Conservation (phyloP, 2,888 invertebrate genomes). For the Sinopyrophorus schimmeli region DNA sequence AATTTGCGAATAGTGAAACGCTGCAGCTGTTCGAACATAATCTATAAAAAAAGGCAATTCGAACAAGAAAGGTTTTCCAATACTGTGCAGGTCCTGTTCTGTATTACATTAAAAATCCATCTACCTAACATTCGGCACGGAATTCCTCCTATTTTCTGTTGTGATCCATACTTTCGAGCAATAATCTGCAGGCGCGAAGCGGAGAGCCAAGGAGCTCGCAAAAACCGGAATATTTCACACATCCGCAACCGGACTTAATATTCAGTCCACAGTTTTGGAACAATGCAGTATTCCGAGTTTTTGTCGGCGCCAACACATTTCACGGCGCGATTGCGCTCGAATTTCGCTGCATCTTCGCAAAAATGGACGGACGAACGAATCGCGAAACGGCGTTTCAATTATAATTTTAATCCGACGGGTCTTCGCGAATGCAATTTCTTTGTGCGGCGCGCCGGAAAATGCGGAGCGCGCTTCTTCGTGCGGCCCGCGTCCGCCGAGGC, state of each 20-base stretch:
- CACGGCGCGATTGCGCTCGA: too few relatives aligned
- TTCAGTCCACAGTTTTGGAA: conserved; percentile 31
- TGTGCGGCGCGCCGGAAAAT: not conserved
- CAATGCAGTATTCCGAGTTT: conserved; percentile 31
- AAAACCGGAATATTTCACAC: conserved; percentile 32
- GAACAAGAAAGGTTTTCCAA: conserved; percentile 9
- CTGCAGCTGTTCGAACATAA: conserved; percentile 6
- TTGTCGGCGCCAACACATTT: conserved; percentile 34
- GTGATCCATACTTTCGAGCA: conserved; percentile 24
- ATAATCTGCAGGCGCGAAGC: conserved; percentile 29
- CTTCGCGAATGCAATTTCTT: not conserved
- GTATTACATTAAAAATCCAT: conserved; percentile 31
- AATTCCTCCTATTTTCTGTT: conserved; percentile 30
- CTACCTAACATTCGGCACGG: conserved; percentile 21
- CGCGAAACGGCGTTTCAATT: not conserved
- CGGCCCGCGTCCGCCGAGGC: conserved; percentile 8
- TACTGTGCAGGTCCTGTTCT: conserved; percentile 8
- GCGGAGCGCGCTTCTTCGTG: conserved; percentile 12
- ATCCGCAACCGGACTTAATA: conserved; percentile 34
- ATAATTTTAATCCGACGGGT: conserved; percentile 3
- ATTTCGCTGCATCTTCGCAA: not conserved
- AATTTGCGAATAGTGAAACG: too few relatives aligned
- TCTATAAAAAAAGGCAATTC: conserved; percentile 4
- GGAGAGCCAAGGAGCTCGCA: conserved; percentile 10
- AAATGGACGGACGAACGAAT: not conserved